Base-by-base conservation (phyloP, 1,140 invertebrate species). In the Pseudomyrmex concolor region DNA sequence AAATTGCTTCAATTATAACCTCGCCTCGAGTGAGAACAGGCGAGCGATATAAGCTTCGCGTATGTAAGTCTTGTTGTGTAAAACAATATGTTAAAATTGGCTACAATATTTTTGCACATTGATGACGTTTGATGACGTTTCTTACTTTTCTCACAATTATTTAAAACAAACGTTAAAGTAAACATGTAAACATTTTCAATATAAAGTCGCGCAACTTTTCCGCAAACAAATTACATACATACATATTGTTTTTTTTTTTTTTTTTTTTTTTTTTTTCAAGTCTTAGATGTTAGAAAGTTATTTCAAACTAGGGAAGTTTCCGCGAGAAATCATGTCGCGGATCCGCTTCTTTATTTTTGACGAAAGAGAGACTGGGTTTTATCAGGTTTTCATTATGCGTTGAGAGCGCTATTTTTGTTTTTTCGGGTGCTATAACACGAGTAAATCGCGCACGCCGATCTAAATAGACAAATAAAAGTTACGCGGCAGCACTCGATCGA, bases 1-100 rank as follows among this genome's bases (percentile, higher is more conserved):
- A 90, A 88, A 88, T 88, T 84, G 87, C 81, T 89, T 89, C 85
- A 83, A 89, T 89, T 89, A 89, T 88, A 83, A 25, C 68, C 84
- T 83, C 84, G 90, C 85, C 78, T 74, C 15, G 54, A 57, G 43
- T 59, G 63, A 57, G 50, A 77, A 77, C 63, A 50, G 45, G 60
- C 34, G 25, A 81, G 25, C 19, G 67, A 72, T 72, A 59, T 81
- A 50, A 77, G 67, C 50, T 10, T 77, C 13, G 62, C 25, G 19
- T 34, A 34, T 45, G 63, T 45, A 54, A 22, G 54, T 7, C 15
- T n/a, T 10, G 55, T 43, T 51, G 13, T 68, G 55, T 77, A 67
- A 7, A 7, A 55, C 48, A n/a, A 43, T 43, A 34, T 66, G 48
- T 54, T 51, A 54, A 43, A 51, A 43, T 34, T 54, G 54, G 43